These are phyloP conservation scores for Craseonycteris thonglongyai DNA, from an alignment of 2,113 vertebrate species.

Conservation along the genomic window DNA sequence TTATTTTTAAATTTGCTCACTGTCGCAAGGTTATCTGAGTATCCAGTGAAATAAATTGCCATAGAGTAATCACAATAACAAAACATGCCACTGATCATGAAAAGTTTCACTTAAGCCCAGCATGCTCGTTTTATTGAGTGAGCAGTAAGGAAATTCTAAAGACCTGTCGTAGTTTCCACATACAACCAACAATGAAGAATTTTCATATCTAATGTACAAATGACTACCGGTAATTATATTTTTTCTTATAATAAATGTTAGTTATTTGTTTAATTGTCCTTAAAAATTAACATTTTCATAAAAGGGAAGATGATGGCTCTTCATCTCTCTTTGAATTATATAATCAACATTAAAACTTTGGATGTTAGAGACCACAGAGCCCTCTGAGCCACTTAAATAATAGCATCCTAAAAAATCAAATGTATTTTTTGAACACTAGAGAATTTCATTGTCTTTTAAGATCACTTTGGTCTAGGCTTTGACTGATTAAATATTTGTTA, in stretches of 20 bases:
- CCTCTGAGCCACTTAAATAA: background rate
- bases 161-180: background rate
- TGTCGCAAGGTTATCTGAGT: background rate
- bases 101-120: background rate
- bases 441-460: background rate
- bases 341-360: constrained; percentile 2
- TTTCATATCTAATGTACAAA: background rate
- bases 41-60: background rate
- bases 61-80: background rate
- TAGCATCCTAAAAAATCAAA: background rate
- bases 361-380: background rate
- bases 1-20: constrained; percentile 1
- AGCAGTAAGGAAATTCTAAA: background rate
- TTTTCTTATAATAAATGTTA: background rate
- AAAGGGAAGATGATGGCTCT: background rate
- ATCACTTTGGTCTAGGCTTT: background rate
- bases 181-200: background rate
- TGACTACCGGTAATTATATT: background rate
- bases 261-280: background rate
- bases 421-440: background rate
- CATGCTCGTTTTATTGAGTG: background rate
- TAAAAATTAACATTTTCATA: background rate
- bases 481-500: background rate
- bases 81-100: background rate
- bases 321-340: background rate